Conservation (phyloP, 2,888 invertebrate species). For the Lagria hirta region DNA sequence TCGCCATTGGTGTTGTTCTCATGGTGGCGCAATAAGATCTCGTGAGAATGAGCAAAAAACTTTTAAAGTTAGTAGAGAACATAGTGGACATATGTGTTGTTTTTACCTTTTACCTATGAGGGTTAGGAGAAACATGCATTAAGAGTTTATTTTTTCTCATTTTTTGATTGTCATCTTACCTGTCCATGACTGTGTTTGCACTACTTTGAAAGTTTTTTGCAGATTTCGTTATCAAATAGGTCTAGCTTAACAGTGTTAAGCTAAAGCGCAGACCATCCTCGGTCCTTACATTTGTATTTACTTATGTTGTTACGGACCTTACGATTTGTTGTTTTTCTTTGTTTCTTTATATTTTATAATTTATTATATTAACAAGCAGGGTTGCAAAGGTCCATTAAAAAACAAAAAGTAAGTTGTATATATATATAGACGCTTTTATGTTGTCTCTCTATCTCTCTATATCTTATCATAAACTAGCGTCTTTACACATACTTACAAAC, state of each 20-base stretch:
- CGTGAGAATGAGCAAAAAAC: slow-evolving; percentile 57
- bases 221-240: slow-evolving; percentile 32
- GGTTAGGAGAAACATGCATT: slow-evolving; percentile 41
- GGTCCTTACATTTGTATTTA: slow-evolving; percentile 20
- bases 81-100: slow-evolving; percentile 45
- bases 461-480: slow-evolving; percentile 2
- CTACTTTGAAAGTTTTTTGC: slow-evolving; percentile 36
- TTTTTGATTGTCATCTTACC: too few species aligned
- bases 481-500: slow-evolving; percentile 1
- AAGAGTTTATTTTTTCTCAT: slow-evolving; percentile 15
- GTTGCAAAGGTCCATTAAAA: slow-evolving; percentile 34
- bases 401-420: slow-evolving; percentile 28
- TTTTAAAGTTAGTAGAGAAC: slow-evolving; percentile 43
- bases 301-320: slow-evolving; percentile 25
- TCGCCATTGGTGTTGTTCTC: slow-evolving; percentile 61
- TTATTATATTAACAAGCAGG: slow-evolving; percentile 30
- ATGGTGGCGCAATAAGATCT: slow-evolving; percentile 68
- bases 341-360: slow-evolving; percentile 10
- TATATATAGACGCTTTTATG: slow-evolving; percentile 10
- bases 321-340: slow-evolving; percentile 11
- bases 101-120: slow-evolving; percentile 51
- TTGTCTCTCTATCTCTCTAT: neutral
- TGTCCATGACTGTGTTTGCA: slow-evolving; percentile 34
- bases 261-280: slow-evolving; percentile 25
- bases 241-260: slow-evolving; percentile 29